Conservation (phyloP, 2,888 invertebrate species). For the Coenonympha arcania region DNA sequence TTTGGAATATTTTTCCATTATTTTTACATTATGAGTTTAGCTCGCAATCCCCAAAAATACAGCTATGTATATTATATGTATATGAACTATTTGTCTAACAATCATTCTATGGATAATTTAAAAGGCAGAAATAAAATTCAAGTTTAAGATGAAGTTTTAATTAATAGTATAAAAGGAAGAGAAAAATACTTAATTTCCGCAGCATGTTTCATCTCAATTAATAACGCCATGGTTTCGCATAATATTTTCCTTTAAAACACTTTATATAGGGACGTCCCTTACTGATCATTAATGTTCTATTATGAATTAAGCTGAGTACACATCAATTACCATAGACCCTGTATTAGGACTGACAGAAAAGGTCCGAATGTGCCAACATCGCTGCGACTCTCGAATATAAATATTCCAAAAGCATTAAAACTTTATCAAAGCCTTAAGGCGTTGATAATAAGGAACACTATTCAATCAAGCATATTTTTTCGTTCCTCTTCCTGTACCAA, state of each 20-base stretch:
- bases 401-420: constrained; percentile 15
- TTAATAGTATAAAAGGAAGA: neutral
- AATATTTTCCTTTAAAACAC: constrained; percentile 12
- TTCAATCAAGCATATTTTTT: constrained; percentile 1
- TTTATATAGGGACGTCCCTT: neutral
- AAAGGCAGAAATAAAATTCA: neutral
- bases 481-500: constrained; percentile 10
- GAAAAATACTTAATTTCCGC: constrained; percentile 2
- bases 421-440: constrained; percentile 8
- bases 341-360: constrained; percentile 19
- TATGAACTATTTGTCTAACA: no score
- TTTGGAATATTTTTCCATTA: constrained; percentile 1
- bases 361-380: constrained; percentile 21
- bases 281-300: constrained; percentile 11
- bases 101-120: neutral
- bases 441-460: constrained; percentile 2
- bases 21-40: constrained; percentile 1
- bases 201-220: constrained; percentile 1
- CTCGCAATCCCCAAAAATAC: neutral
- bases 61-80: no score
- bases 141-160: neutral
- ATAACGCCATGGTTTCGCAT: constrained; percentile 3
- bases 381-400: constrained; percentile 25
- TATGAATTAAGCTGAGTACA: constrained; percentile 15
- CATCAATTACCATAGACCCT: constrained; percentile 18